Conservation (phyloP, 2,797 vertebrate species). For the Muscicapa striata region DNA sequence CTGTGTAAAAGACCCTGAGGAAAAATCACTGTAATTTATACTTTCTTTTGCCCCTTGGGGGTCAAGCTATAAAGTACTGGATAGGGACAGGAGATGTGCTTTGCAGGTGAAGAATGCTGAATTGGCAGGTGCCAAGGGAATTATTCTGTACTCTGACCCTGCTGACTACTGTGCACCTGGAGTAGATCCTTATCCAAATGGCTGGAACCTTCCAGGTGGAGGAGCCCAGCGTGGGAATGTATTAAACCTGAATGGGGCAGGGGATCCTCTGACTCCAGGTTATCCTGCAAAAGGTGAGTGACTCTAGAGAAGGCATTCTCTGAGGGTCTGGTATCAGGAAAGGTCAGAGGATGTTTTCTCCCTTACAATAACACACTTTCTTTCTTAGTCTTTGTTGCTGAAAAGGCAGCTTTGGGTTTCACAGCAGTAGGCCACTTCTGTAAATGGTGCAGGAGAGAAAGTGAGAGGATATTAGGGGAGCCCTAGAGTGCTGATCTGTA, state of each 20-base stretch:
- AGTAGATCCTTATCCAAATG: constrained; percentile 85
- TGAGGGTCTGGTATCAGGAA: neutral
- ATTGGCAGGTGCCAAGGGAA: constrained; percentile 85
- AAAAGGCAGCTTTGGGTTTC: neutral
- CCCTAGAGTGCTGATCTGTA: neutral
- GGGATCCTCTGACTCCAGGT: constrained; percentile 94
- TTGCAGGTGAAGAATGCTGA: constrained; percentile 92
- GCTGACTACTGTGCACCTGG: constrained; percentile 88
- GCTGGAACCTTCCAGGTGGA: constrained; percentile 92
- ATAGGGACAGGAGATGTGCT: neutral
- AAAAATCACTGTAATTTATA: neutral
- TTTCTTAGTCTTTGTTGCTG: neutral
- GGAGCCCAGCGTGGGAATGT: constrained; percentile 94
- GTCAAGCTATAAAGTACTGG: neutral
- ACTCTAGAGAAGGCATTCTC: neutral
- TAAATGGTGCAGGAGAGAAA: neutral
- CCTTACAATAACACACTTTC: neutral
- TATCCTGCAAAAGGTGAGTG: constrained; percentile 93
- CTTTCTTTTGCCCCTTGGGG: neutral
- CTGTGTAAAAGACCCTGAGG: neutral
- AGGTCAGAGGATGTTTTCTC: neutral
- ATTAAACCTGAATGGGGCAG: constrained; percentile 92
- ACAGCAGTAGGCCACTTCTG: neutral
- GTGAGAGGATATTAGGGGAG: neutral
- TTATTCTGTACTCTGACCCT: constrained; percentile 94